Evolutionary conservation across 2,113 vertebrate species (phyloP).

Genomic region (Anguilla rostrata): DNA sequence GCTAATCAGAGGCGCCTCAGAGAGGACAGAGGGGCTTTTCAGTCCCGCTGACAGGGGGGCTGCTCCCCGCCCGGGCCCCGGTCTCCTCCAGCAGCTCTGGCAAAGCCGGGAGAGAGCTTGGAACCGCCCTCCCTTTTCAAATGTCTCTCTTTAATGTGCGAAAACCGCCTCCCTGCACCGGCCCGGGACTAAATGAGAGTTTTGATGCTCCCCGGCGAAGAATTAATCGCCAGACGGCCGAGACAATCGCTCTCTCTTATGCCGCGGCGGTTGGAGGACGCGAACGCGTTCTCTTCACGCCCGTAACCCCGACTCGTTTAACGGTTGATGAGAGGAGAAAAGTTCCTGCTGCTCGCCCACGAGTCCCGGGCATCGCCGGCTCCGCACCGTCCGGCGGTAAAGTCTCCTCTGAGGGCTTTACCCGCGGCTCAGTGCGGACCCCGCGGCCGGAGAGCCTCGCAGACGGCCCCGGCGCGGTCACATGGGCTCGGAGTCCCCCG

Average conservation of each 20-base stretch:
- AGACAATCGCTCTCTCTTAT: background rate
- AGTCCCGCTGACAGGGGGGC: background rate
- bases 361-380: background rate
- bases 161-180: background rate
- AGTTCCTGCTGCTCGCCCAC: background rate
- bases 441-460: background rate
- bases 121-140: background rate
- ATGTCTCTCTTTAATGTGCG: background rate
- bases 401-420: background rate
- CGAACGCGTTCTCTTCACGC: background rate
- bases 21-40: background rate
- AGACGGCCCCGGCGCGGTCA: background rate
- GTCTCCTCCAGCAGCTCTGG: background rate
- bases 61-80: background rate
- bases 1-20: background rate
- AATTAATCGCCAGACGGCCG: background rate
- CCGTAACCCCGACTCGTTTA: background rate
- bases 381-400: background rate
- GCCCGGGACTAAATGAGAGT: background rate
- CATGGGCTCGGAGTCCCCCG: conserved; percentile 38
- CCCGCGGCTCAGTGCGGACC: background rate
- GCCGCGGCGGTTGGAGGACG: background rate
- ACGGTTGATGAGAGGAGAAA: background rate
- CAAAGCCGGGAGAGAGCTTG: background rate
- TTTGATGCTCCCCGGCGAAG: background rate